These are phyloP conservation scores for Palythoa heliodiscus DNA, from an alignment of 92 coral and sea anemone species.

Conservation along the genomic window DNA sequence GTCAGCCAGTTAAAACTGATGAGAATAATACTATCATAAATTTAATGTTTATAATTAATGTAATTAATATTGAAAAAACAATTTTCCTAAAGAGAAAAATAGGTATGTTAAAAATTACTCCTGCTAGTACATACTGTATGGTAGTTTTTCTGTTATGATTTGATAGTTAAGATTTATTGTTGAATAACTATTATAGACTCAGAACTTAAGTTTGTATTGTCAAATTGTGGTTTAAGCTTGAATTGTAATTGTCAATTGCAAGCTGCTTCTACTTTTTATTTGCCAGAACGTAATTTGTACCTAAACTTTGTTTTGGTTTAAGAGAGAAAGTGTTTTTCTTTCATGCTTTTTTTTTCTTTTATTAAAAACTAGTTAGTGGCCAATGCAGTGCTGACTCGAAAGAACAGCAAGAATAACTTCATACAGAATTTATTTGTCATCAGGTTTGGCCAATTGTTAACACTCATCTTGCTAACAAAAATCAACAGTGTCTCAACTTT, in stretches of 20 bases:
- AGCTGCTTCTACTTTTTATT: background rate
- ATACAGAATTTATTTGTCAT: background rate
- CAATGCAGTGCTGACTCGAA: background rate
- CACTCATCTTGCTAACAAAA: too few relatives aligned
- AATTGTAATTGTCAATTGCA: background rate
- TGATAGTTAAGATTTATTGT: background rate
- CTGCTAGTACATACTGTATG: background rate
- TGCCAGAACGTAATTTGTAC: background rate
- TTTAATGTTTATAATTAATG: background rate
- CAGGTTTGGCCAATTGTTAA: background rate
- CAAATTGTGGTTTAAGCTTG: background rate
- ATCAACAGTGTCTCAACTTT: background rate
- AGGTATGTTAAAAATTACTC: background rate
- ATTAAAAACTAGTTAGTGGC: too few relatives aligned
- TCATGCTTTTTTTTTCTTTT: too few relatives aligned
- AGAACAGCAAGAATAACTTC: background rate
- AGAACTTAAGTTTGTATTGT: too few relatives aligned
- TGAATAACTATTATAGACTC: too few relatives aligned
- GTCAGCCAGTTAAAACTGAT: background rate
- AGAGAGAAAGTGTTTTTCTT: too few relatives aligned
- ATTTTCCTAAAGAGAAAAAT: slow-evolving; percentile 1
- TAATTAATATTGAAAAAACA: background rate
- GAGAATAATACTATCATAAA: background rate
- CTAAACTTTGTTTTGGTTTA: background rate
- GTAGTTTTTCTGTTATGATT: background rate